Evolutionary conservation across 2,113 vertebrate species (phyloP), one percentile per base, ranked within the genome.

Genomic region (Trogon melanurus): DNA sequence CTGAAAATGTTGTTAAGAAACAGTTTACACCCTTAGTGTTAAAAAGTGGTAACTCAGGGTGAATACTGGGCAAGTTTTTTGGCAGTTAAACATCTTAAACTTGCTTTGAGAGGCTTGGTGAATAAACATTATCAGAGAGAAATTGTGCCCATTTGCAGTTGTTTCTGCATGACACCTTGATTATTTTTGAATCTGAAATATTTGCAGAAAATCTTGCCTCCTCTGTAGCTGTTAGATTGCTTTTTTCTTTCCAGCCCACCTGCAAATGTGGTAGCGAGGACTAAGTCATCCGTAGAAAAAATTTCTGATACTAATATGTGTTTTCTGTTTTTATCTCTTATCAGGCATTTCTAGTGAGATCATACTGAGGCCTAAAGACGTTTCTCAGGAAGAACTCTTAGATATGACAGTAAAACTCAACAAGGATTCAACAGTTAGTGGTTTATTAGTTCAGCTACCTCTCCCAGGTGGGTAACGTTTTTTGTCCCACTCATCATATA

Each of bases 371-470:
- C 98, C 99, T 9, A 97, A 98, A 79, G 98, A 98, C 7, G 91
- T 99, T 79, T 98, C 98, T 87, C 98, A 99, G 94, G 98, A 99
- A 91, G 99, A 99, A 90, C 91, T 99, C 65, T 88, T 99, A 93
- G 98, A 99, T 89, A 66, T 99, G 90, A 99, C 98, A 5, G 98
- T 94, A 79, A 98, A 98, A 70, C 97, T 99, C 97, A 99, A 99
- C 95, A 96, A 97, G 88, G 99, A 99, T 96, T 97, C 98, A 81
- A 98, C 96, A 96, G 98, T 99, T 94, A 99, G 98, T 93, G 99
- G 99, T 34, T 95, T 99, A 88, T 97, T 99, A 90, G 98, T 99
- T 95, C 99, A 99, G 95, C 97, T 99, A 41, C 99, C 99, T 85
- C 98, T 98, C 21, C 98, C 98, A 97, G 98, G 98, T 98, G 94